phyloP scores from a whole-genome alignment of 2,113 vertebrate genomes.

The Poecilia latipinna region DNA sequence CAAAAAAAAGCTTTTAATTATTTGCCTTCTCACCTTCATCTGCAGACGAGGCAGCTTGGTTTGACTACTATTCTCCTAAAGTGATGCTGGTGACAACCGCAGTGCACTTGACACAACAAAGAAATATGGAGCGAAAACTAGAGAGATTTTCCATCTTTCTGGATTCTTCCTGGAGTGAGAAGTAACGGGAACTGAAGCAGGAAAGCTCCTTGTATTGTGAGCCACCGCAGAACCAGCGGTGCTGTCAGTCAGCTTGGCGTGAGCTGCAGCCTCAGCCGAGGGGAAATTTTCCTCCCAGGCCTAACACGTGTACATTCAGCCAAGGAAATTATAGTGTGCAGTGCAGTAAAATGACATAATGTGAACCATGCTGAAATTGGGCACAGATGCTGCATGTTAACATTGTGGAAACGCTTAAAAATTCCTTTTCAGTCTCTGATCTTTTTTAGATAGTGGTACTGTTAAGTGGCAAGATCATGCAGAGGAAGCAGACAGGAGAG shows the following conservation, averaged over 20 bases:
- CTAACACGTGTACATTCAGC: background rate
- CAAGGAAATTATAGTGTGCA: slow-evolving; percentile 12
- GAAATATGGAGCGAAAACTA: background rate
- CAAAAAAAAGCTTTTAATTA: background rate
- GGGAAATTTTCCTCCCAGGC: slow-evolving; percentile 6
- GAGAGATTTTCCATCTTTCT: background rate
- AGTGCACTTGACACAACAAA: background rate
- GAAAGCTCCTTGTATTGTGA: slow-evolving; percentile 7
- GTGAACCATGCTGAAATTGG: background rate
- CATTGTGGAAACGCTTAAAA: background rate
- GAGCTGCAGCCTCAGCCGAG: slow-evolving; percentile 9
- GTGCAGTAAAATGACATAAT: background rate
- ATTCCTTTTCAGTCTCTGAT: background rate
- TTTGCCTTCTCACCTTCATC: background rate
- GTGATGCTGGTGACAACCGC: background rate
- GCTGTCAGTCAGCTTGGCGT: slow-evolving; percentile 7
- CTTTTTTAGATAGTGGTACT: background rate
- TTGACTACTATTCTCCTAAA: background rate
- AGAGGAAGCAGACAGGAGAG: background rate
- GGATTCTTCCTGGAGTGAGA: background rate
- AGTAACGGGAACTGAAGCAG: background rate
- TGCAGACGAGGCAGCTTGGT: background rate
- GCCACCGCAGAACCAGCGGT: slow-evolving; percentile 5
- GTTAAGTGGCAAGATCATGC: background rate
- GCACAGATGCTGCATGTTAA: background rate